Conservation (phyloP, 1,140 invertebrate genomes). For the Lepidurus couesii region DNA sequence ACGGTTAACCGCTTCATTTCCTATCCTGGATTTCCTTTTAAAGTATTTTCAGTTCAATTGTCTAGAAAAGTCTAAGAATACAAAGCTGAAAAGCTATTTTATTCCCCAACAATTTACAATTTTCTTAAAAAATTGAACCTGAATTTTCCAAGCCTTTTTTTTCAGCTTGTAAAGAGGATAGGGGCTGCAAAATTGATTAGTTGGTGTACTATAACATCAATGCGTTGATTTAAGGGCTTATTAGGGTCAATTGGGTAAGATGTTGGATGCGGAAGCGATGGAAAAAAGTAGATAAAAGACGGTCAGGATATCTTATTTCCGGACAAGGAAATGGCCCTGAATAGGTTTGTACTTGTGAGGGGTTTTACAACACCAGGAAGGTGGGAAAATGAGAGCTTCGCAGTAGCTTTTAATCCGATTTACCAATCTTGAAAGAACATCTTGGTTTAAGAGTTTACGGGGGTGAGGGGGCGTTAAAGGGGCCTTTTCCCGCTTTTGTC, state of each 20-base stretch:
- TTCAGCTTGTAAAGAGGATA: background rate
- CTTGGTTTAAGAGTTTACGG: background rate
- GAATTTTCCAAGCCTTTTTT: no score
- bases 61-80: no score
- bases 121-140: no score
- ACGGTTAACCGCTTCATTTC: background rate
- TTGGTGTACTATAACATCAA: background rate
- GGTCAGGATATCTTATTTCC: background rate
- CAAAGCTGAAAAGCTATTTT: no score
- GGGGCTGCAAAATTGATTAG: background rate
- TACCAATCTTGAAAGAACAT: conserved; percentile 3
- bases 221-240: background rate
- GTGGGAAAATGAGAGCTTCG: background rate
- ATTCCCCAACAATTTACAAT: no score
- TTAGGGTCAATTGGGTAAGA: background rate
- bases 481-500: background rate
- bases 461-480: no score
- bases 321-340: conserved; percentile 13
- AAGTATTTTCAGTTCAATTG: no score
- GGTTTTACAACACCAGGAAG: background rate
- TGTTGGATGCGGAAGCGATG: background rate
- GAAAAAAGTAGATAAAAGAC: background rate
- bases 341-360: background rate
- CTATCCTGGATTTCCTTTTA: background rate
- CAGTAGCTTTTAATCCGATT: conserved; percentile 16